These are phyloP conservation scores for Melanostoma mellinum DNA, from an alignment of 2,888 invertebrate species.

Conservation along the genomic window DNA sequence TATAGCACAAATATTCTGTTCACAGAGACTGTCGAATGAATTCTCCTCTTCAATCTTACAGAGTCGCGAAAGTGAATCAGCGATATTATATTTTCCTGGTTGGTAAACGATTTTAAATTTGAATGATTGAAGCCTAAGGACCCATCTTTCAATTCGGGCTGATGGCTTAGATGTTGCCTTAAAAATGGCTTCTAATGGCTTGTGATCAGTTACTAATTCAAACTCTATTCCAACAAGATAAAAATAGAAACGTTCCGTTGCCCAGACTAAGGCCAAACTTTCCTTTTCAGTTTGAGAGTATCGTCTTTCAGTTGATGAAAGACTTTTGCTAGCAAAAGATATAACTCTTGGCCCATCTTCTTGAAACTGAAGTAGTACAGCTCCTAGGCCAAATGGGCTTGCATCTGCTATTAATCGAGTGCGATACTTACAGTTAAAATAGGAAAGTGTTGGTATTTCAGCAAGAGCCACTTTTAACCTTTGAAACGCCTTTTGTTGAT, in stretches of 20 bases:
- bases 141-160: slow-evolving; percentile 28
- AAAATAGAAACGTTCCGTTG: slow-evolving; percentile 31
- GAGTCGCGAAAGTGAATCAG: slow-evolving; percentile 33
- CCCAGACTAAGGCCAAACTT: slow-evolving; percentile 26
- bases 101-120: slow-evolving; percentile 21
- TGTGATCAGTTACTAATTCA: slow-evolving; percentile 30
- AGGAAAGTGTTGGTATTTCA: slow-evolving; percentile 72
- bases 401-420: slow-evolving; percentile 67
- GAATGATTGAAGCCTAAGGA: slow-evolving; percentile 4
- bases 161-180: slow-evolving; percentile 32
- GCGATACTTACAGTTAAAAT: slow-evolving; percentile 75
- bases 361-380: slow-evolving; percentile 68
- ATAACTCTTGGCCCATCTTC: slow-evolving; percentile 51
- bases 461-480: slow-evolving; percentile 70
- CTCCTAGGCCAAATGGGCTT: slow-evolving; percentile 66
- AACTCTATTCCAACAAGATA: slow-evolving; percentile 66
- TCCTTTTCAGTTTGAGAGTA: slow-evolving; percentile 36
- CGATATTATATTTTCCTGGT: slow-evolving; percentile 18
- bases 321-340: slow-evolving; percentile 65
- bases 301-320: slow-evolving; percentile 63
- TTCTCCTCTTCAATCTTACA: slow-evolving; percentile 13
- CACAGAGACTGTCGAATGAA: slow-evolving; percentile 48
- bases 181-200: slow-evolving; percentile 27
- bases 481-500: slow-evolving; percentile 75
- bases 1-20: slow-evolving; percentile 47